Base-by-base conservation (phyloP, 2,113 vertebrate species). In the Crocuta crocuta region DNA sequence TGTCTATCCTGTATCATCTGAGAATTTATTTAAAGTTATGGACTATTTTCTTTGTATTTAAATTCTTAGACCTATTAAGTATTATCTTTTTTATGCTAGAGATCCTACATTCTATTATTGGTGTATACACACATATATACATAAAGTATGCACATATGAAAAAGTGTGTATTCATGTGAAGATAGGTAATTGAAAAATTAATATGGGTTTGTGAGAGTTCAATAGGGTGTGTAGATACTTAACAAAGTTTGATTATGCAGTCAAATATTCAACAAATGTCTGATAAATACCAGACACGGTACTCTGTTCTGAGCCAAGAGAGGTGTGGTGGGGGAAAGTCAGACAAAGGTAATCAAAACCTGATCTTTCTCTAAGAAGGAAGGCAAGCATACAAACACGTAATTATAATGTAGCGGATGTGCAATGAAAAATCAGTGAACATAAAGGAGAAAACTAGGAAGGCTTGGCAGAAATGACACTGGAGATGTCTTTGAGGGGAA, bases 11-110 rank as follows among this genome's bases (percentile, higher is more conserved):
- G 6, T 94, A 55, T 94, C 23, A 76, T 21, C 58, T 81, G 23
- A 10, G 3, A 95, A 80, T 92, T 70, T 76, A 91, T 89, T 97
- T 89, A 79, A 94, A 97, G 35, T 63, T 74, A 73, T 50, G 4
- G 66, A 50, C 61, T 92, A 21, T 84, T 79, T 91, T 93, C 61
- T 26, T 91, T 81, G 1, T 82, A 78, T 92, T 82, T 94, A 92
- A 86, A 63, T 80, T 85, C 70, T 74, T 70, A 53, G 24, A 83
- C 43, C 9, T 58, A 39, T 33, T 79, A 76, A 66, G 21, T 26
- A 65, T 89, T 55, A 58, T 35, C 93, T 97, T 84, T 91, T 66
- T 94, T 96, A 68, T 78, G 19, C 55, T 63, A 45, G 39, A 61
- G 8, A 26, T 83, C 1, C 21, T 66, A n/a, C 48, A 39, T 90